phyloP scores from a whole-genome alignment of 2,113 vertebrate species.

The Corapipo altera region DNA sequence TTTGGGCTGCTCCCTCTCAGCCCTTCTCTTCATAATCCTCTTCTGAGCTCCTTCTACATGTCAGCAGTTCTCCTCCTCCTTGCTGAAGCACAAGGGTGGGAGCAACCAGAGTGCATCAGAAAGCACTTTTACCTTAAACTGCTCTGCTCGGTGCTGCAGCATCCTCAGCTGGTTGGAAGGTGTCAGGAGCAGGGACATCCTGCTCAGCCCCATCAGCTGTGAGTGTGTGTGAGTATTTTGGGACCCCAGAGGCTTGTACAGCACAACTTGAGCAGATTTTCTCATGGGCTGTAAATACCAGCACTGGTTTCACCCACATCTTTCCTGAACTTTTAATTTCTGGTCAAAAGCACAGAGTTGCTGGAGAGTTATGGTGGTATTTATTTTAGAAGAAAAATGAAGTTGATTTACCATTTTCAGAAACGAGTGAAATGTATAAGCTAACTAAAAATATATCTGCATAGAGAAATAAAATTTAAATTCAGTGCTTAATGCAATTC shows the following conservation, averaged over 20 bases:
- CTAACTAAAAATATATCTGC: slow-evolving; percentile 31
- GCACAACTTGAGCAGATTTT: neutral
- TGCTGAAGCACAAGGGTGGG: neutral
- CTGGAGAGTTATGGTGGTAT: neutral
- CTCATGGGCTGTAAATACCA: neutral
- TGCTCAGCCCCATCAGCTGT: neutral
- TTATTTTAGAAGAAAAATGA: slow-evolving; percentile 14
- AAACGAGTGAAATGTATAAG: neutral
- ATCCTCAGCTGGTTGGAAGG: neutral
- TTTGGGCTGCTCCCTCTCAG: neutral
- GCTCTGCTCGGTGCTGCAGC: neutral
- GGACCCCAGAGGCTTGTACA: neutral
- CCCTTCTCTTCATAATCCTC: neutral
- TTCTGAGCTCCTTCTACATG: neutral
- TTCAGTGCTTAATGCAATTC: slow-evolving; percentile 7
- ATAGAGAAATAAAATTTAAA: slow-evolving; percentile 45
- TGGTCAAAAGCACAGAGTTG: neutral
- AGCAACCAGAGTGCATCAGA: neutral
- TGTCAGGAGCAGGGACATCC: neutral
- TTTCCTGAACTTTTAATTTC: neutral
- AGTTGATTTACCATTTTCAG: slow-evolving; percentile 8
- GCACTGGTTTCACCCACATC: neutral
- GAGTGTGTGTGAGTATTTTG: neutral
- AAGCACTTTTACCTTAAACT: neutral
- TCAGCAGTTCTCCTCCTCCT: neutral